Evolutionary conservation across 2,113 vertebrate species (phyloP).

Genomic region (Vulpes vulpes): DNA sequence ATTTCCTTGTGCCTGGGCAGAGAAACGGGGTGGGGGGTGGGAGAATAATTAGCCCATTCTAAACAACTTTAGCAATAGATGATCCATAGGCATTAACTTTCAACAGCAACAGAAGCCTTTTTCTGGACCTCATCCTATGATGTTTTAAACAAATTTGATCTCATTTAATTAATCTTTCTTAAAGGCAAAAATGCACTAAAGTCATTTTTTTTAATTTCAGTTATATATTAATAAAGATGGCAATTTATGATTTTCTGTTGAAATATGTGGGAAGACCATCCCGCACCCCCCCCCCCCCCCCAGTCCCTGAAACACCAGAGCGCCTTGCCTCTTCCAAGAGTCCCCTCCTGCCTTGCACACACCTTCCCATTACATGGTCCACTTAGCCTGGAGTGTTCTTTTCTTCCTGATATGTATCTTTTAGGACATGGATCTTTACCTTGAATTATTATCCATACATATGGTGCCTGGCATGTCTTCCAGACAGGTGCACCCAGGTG

Average conservation of each 20-base stretch:
- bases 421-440: not conserved
- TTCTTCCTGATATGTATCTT: not conserved
- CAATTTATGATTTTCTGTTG: not conserved
- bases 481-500: not conserved
- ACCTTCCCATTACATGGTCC: not conserved
- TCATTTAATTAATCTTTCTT: not conserved
- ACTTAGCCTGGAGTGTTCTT: not conserved
- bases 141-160: not conserved
- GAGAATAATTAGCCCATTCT: conserved; percentile 51
- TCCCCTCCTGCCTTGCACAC: not conserved
- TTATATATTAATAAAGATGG: not conserved
- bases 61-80: conserved; percentile 48
- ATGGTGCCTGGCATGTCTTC: not conserved
- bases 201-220: conserved; percentile 15
- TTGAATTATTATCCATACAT: not conserved
- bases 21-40: too few species aligned
- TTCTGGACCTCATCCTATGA: conserved; percentile 16
- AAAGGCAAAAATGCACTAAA: conserved; percentile 56
- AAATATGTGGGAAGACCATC: not conserved
- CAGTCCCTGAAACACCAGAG: rapidly evolving
- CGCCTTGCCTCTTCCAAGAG: not conserved
- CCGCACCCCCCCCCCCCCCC: too few species aligned
- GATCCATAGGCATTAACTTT: conserved; percentile 10
- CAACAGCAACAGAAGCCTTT: conserved; percentile 32
- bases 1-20: conserved; percentile 57